Base-by-base conservation (phyloP, 2,888 invertebrate species). In the Eueremaeus valkanovi region DNA sequence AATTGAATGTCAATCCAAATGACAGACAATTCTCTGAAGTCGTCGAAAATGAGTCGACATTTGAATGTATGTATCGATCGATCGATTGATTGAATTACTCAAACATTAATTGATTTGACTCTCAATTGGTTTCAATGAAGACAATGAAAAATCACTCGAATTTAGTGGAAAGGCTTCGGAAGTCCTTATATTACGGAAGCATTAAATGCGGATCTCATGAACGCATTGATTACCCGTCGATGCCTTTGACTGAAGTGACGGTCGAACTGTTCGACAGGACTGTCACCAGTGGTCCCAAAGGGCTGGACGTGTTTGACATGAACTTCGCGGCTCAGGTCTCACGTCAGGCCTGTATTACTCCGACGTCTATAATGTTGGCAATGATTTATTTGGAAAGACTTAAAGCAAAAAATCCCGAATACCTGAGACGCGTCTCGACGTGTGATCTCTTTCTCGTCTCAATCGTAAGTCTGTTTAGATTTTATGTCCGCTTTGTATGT, bases 401-500 rank as follows among this genome's bases (percentile, higher is more conserved):
- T 74, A 90, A 91, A 83, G 80, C 82, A 29, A 86, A 87, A 77
- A 92, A 93, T 85, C 90, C 92, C 0, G 89, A 90, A 79, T 96
- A 95, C 84, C 87, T 96, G 78, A 88, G 90, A 80, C 86, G 88
- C 81, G 89, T 93, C 72, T 89, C 92, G 40, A 95, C 97, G 36
- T 91, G 93, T 40, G 95, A 97, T 83, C 88, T 98, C 76, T 97
- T 97, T 85, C 88, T 98, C 76, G 92, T 97, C 78, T 94, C 97
- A 76, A 86, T 97, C 89, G 96, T 95, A 85, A 85, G 70, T 16
- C 42, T 61, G 29, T 11, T 18, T 74, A 18, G 36, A 51, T 51
- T 55, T 18, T 29, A 8, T 49, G 11, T 49, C 18, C 24, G 11
- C 16, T 40, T 33, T 49, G 21, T 77, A 63, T 24, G 51, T 16